Conservation (phyloP, 1,140 invertebrate genomes). For the Drosophila lowei region DNA sequence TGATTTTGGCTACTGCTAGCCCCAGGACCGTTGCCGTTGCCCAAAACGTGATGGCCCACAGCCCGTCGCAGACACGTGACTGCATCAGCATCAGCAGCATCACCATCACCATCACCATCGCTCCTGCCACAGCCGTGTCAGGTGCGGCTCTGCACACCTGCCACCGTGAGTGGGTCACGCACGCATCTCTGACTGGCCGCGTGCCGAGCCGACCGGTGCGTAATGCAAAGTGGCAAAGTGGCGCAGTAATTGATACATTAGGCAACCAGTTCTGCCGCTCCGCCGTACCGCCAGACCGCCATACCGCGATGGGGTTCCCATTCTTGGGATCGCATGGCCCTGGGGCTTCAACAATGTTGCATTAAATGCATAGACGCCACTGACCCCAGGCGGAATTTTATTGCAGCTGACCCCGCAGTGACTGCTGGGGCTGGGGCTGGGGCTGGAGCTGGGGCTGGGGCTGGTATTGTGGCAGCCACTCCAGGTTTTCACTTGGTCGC, state of each 20-base stretch:
- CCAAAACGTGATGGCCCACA: no score
- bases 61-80: no score
- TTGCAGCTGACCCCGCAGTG: conserved; percentile 22
- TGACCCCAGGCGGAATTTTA: conserved; percentile 37
- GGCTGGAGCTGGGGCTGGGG: not conserved
- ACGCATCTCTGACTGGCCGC: no score
- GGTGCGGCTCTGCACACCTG: not conserved
- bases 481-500: conserved; percentile 42
- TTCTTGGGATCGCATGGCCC: no score
- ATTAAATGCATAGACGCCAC: conserved; percentile 8
- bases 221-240: not conserved
- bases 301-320: not conserved
- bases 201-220: no score
- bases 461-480: not conserved
- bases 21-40: no score
- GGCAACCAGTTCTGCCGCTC: not conserved
- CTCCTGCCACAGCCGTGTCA: no score
- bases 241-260: conserved; percentile 8
- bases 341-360: conserved; percentile 42
- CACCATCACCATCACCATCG: no score
- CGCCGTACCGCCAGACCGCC: no score
- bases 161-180: no score
- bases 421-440: conserved; percentile 7
- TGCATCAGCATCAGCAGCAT: no score
- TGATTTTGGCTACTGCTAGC: no score